These are phyloP conservation scores for Chelonia mydas DNA, from an alignment of 2,797 vertebrate species.

Conservation along the genomic window DNA sequence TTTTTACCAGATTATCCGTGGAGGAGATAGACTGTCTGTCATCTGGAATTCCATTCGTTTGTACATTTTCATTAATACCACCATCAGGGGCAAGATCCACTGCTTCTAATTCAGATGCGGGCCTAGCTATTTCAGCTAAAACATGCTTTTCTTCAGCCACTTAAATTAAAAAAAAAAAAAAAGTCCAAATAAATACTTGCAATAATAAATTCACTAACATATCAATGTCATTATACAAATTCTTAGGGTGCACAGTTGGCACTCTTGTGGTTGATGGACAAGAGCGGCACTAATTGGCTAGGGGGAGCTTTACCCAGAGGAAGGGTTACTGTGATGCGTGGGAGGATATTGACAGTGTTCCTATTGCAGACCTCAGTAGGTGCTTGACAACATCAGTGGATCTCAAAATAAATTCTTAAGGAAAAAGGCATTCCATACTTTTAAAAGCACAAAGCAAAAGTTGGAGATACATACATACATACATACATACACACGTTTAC, in stretches of 20 bases:
- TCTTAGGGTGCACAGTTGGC: not conserved
- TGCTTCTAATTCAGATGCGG: constrained; percentile 73
- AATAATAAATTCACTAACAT: not conserved
- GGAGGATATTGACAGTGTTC: not conserved
- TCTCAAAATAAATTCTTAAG: not conserved
- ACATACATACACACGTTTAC: not conserved
- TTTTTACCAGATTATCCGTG: constrained; percentile 91
- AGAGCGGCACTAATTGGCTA: not conserved
- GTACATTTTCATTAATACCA: constrained; percentile 81
- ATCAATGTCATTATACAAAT: not conserved
- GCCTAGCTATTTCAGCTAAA: constrained; percentile 45
- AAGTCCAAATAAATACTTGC: not conserved
- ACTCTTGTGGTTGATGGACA: not conserved
- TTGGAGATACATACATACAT: not conserved
- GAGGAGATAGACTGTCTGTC: constrained; percentile 93
- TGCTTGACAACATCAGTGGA: not conserved
- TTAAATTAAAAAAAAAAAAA: constrained; percentile 61
- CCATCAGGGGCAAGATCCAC: constrained; percentile 75
- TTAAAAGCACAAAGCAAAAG: not conserved
- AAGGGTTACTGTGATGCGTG: not conserved
- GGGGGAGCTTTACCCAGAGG: not conserved
- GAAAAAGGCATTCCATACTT: not conserved
- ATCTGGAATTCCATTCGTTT: constrained; percentile 93
- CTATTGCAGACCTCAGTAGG: not conserved
- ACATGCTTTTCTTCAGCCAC: constrained; percentile 77